phyloP scores from a whole-genome alignment of 2,113 vertebrate genomes.

The Anser cygnoides region DNA sequence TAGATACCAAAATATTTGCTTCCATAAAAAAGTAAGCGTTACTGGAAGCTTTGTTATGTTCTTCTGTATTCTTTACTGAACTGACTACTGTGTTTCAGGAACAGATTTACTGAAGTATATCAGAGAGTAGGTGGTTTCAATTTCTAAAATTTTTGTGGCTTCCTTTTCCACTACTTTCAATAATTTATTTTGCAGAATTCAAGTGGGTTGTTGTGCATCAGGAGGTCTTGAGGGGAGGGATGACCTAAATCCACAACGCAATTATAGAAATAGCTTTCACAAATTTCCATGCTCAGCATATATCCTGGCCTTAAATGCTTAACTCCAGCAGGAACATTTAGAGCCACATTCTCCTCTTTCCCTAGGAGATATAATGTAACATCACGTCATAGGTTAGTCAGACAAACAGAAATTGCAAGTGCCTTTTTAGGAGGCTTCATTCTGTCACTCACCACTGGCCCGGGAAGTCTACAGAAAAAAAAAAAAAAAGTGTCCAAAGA shows the following conservation, averaged over 20 bases:
- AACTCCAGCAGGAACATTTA: not conserved
- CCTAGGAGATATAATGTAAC: not conserved
- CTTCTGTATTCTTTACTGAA: not conserved
- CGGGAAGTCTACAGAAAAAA: not conserved
- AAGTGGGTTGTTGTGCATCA: not conserved
- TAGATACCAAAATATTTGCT: not conserved
- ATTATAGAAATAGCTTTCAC: not conserved
- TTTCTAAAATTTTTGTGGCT: not conserved
- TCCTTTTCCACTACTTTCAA: not conserved
- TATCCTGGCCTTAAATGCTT: not conserved
- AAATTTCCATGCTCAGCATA: not conserved
- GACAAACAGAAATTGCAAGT: not conserved
- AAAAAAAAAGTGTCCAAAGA: not conserved
- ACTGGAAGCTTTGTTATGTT: not conserved
- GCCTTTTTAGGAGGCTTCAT: not conserved
- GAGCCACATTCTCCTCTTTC: not conserved
- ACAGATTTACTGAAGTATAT: not conserved
- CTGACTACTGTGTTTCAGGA: not conserved
- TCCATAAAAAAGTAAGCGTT: not conserved
- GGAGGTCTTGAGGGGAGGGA: not conserved
- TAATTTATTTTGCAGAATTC: conserved; percentile 27
- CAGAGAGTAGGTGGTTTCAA: not conserved
- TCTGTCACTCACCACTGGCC: not conserved
- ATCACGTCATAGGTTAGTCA: not conserved
- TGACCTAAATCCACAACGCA: not conserved